Conservation (phyloP, 2,888 invertebrate genomes). For the Agrochola circellaris region DNA sequence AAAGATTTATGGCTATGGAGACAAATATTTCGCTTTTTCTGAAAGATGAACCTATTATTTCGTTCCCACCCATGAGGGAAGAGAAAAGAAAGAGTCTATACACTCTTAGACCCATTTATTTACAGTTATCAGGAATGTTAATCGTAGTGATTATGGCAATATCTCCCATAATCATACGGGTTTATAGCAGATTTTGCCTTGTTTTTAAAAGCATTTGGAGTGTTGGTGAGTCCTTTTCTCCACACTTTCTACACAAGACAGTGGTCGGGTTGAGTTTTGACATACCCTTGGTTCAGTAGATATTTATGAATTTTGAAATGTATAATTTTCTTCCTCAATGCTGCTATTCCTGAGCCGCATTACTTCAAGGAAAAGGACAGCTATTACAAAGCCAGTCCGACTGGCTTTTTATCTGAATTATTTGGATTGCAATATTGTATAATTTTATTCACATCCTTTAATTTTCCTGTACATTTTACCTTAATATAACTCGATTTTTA, state of each 20-base stretch:
- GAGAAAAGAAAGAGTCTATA: background rate
- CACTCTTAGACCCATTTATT: background rate
- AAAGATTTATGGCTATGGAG: no score
- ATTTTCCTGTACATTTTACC: constrained; percentile 40
- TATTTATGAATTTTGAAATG: background rate
- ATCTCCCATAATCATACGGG: no score
- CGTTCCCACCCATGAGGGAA: background rate
- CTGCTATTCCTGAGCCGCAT: background rate
- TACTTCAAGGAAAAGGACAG: constrained; percentile 33
- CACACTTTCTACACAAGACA: background rate
- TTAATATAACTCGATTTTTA: background rate
- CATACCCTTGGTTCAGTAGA: background rate
- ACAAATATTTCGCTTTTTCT: background rate
- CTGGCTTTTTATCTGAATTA: background rate
- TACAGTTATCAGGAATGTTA: background rate
- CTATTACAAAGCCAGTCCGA: background rate
- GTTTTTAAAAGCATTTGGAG: background rate
- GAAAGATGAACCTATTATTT: background rate
- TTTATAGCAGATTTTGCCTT: no score
- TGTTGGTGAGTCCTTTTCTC: background rate
- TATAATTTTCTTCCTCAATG: background rate
- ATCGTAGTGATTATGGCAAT: no score
- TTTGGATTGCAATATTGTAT: constrained; percentile 12
- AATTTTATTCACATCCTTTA: constrained; percentile 10
- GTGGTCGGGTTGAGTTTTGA: background rate